phyloP scores from a whole-genome alignment of 2,888 invertebrate genomes.

The Anagyrus pseudococci region DNA sequence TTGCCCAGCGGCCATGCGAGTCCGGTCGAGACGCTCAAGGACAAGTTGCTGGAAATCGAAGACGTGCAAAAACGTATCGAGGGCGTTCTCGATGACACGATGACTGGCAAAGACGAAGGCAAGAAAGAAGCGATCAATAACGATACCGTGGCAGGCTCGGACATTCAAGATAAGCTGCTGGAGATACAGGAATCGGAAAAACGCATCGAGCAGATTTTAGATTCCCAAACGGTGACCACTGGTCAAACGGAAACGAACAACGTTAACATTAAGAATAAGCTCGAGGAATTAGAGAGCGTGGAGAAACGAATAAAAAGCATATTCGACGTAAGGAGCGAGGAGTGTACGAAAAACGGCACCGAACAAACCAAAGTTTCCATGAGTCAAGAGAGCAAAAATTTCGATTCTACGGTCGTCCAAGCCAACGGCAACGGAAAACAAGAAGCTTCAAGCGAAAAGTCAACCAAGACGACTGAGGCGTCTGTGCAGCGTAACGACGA shows the following conservation, averaged over 20 bases:
- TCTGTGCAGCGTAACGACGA: no score
- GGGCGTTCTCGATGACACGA: constrained; percentile 37
- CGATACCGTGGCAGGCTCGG: constrained; percentile 6
- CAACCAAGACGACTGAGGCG: neutral
- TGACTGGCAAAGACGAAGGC: constrained; percentile 2
- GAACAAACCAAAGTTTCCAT: neutral
- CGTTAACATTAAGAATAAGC: constrained; percentile 34
- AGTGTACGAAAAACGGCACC: constrained; percentile 11
- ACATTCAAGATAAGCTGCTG: constrained; percentile 39
- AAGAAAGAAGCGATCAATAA: constrained; percentile 17
- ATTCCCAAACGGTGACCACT: neutral
- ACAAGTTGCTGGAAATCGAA: constrained; percentile 47
- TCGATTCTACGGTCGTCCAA: no score
- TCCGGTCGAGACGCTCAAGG: constrained; percentile 38
- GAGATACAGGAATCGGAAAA: constrained; percentile 43
- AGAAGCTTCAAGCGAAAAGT: neutral
- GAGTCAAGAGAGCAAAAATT: neutral
- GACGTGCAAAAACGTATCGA: constrained; percentile 44
- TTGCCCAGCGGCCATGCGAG: constrained; percentile 11
- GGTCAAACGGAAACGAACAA: constrained; percentile 4
- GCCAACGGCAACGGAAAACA: neutral
- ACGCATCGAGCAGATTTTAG: constrained; percentile 41
- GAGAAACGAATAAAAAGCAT: constrained; percentile 40
- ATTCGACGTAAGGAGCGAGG: constrained; percentile 28
- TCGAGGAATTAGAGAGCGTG: constrained; percentile 41